Base-by-base conservation (phyloP, 2,888 invertebrate genomes). In the Acleris holmiana region DNA sequence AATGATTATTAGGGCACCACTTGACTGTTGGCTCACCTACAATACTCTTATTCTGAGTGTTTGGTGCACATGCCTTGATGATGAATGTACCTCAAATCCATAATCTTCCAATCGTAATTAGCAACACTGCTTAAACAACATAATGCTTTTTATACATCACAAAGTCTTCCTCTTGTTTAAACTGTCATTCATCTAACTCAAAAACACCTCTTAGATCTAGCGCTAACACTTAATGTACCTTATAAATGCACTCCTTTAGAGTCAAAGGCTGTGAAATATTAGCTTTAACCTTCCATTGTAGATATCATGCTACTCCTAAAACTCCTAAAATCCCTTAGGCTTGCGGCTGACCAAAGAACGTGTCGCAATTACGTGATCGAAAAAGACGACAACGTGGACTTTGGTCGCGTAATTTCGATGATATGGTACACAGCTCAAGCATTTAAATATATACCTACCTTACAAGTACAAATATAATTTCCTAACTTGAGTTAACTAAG, bases 261-360 rank as follows among this genome's bases (percentile, higher is more conserved):
- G 85, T 86, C 84, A 80, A 89, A 84, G 91, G 91, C 91, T 92
- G 91, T 92, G 91, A 91, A 81, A 81, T 85, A 81, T 83, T 86
- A 91, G 91, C 91, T 92, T 92, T 92, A 91, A 91, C 88, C 88
- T 86, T 72, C 82, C 87, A 83, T 73, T 85, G 82, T 90, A 88
- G 84, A 85, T 82, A 88, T 64, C 80, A 83, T 72, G 29, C 58
- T 53, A 51, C 46, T 61, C 71, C 58, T 60, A 10, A 53, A 44
- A 8, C 29, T 29, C 61, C 48, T 4, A 35, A 13, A 51, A 59
- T 48, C 54, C 58, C 53, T 53, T 47, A 13, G n/a, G 5, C 47
- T 53, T 48, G 53, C 13, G 40, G 17, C 54, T 58, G 29, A 29
- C 21, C 48, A 41, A 19, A 48, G 58, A 51, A 51, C 47, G 17